phyloP scores from a whole-genome alignment of 1,140 invertebrate species.

The Ceratina calcarata region DNA sequence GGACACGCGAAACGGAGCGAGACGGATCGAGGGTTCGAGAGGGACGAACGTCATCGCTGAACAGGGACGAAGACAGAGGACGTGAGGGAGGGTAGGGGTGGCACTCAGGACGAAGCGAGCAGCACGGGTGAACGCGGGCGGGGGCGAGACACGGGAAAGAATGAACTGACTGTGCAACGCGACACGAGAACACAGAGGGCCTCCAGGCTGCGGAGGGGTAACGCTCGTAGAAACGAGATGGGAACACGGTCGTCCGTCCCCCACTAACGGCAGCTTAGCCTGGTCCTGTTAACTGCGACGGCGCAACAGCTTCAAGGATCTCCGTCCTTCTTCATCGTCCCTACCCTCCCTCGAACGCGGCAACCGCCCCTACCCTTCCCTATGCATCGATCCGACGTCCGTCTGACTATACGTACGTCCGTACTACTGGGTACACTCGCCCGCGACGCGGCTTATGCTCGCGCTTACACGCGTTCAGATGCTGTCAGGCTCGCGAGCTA shows the following conservation, averaged over 20 bases:
- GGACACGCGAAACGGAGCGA: constrained; percentile 10
- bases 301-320: constrained; percentile 59
- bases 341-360: background rate
- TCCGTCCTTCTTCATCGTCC: constrained; percentile 51
- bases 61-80: background rate
- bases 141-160: constrained; percentile 38
- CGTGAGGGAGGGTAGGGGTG: background rate
- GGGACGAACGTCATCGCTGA: background rate
- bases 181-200: constrained; percentile 15
- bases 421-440: constrained; percentile 33
- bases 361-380: constrained; percentile 37
- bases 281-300: constrained; percentile 59
- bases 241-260: constrained; percentile 4
- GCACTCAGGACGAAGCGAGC: background rate
- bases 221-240: background rate
- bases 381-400: constrained; percentile 66
- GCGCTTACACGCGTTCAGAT: constrained; percentile 29
- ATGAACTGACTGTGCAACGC: constrained; percentile 29
- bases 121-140: background rate
- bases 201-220: background rate
- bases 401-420: constrained; percentile 51
- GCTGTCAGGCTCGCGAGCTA: background rate
- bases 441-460: constrained; percentile 44
- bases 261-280: constrained; percentile 21
- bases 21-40: background rate